Base-by-base conservation (phyloP, 2,888 invertebrate genomes). In the Nemurella pictetii region DNA sequence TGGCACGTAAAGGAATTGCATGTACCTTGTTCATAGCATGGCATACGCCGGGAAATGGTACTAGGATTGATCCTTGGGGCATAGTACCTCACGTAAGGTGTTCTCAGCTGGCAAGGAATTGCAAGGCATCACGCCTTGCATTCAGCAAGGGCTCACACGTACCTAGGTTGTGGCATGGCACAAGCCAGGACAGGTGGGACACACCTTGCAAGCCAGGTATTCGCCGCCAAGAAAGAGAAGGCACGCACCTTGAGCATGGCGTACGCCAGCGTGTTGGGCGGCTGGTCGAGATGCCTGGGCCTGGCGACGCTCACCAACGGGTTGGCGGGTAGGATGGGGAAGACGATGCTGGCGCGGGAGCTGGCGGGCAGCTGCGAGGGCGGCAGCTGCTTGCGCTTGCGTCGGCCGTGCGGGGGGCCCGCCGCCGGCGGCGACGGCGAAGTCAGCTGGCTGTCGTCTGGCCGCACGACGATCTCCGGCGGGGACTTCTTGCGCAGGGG, bases 281-380 rank as follows among this genome's bases (percentile, higher is more conserved):
- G 32, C 83, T 20, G 80, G 73, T 85, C 25, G n/a, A n/a, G n/a
- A n/a, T n/a, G n/a, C n/a, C 12, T 15, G 26, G 83, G 26, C 85
- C n/a, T n/a, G n/a, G 55, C 55, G 55, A 15, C 55, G 1, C 55
- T 7, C 15, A 3, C 5, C 55, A 86, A 87, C 28, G 87, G 84
- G 55, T 87, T 85, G 87, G 90, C 90, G 87, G 91, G 91, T 88
- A 95, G 92, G 89, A 95, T 91, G 74, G 95, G 95, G 90, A 96
- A 94, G 88, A 94, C 95, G 87, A 95, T 94, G 91, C 95, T 95
- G 87, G 95, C 94, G 88, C 96, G 92, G 87, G 94, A 94, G 89
- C 94, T 94, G 88, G 94, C 93, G 87, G 95, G 94, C n/a, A 90
- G 89, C 86, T 90, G 90, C 28, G 90, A 89, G 0, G 90, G 90